Percentiles rank a stretch among this genome's conserved stretches.
Conservation (phyloP, 1,140 invertebrate genomes). For the Rhyacophila brunnea region DNA sequence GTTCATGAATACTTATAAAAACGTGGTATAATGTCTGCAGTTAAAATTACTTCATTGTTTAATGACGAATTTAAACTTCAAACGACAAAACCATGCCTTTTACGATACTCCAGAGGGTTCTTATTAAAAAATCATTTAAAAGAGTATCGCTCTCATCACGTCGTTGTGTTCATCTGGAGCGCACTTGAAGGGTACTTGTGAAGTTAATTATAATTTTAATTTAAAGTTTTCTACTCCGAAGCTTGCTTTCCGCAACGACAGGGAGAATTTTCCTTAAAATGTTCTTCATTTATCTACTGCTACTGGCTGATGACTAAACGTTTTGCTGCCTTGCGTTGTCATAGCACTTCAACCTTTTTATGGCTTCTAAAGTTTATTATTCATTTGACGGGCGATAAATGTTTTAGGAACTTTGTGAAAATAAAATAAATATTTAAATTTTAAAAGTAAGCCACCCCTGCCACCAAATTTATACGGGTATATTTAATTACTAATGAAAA, state of each 20-base stretch:
- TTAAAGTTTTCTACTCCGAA: constrained; percentile 32
- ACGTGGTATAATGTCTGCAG: not conserved
- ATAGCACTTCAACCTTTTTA: constrained; percentile 19
- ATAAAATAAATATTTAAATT: not conserved
- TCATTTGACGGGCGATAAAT: not conserved
- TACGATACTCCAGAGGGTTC: constrained; percentile 7
- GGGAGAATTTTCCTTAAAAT: constrained; percentile 19
- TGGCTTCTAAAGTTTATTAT: constrained; percentile 5
- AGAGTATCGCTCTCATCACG: constrained; percentile 8
- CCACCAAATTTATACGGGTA: too few species aligned
- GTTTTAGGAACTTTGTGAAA: not conserved
- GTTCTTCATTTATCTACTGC: constrained; percentile 17
- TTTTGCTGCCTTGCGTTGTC: constrained; percentile 15
- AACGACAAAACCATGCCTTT: constrained; percentile 17
- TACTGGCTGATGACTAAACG: constrained; percentile 21
- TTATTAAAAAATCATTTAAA: constrained; percentile 30
- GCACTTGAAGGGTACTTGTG: constrained; percentile 16
- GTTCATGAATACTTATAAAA: too few species aligned
- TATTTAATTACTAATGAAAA: too few species aligned
- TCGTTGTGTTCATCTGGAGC: constrained; percentile 12
- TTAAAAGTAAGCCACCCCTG: too few species aligned
- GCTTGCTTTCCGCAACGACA: constrained; percentile 18
- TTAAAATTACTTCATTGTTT: constrained; percentile 15
- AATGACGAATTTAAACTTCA: constrained; percentile 4
- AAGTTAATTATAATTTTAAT: constrained; percentile 36